These are phyloP conservation scores for Hyaena hyaena DNA, from an alignment of 2,113 vertebrate species.

Conservation along the genomic window DNA sequence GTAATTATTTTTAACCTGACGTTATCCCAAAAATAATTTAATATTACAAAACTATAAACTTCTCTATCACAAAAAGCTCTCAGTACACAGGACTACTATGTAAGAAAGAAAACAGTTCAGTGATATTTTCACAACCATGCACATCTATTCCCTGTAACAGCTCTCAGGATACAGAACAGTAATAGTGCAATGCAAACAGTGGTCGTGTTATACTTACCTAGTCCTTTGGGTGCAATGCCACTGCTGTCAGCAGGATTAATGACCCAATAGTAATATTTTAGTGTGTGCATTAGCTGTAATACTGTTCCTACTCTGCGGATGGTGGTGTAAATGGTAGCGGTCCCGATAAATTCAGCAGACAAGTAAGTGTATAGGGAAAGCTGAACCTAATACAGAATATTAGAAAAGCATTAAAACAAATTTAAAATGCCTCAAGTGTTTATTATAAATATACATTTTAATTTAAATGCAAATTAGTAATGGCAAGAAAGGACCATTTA, in stretches of 20 bases:
- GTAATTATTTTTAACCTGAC: neutral
- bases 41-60: neutral
- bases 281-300: slow-evolving; percentile 95
- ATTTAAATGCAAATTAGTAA: slow-evolving; percentile 39
- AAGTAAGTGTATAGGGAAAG: slow-evolving; percentile 96
- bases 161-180: neutral
- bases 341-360: slow-evolving; percentile 97
- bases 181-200: neutral
- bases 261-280: slow-evolving; percentile 99
- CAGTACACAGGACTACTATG: neutral
- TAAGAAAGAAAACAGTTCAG: neutral
- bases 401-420: neutral
- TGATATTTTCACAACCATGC: neutral
- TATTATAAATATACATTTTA: neutral
- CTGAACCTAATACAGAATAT: slow-evolving; percentile 89
- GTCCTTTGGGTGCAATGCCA: slow-evolving; percentile 92
- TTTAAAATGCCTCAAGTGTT: neutral
- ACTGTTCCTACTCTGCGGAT: slow-evolving; percentile 97
- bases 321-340: slow-evolving; percentile 95
- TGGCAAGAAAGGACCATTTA: neutral
- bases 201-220: slow-evolving; percentile 88
- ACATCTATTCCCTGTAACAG: neutral
- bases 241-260: slow-evolving; percentile 93
- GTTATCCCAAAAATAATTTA: neutral
- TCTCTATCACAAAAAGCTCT: neutral